These are phyloP conservation scores for Gymnoscopelus braueri DNA, from an alignment of 2,797 vertebrate species.

Conservation along the genomic window DNA sequence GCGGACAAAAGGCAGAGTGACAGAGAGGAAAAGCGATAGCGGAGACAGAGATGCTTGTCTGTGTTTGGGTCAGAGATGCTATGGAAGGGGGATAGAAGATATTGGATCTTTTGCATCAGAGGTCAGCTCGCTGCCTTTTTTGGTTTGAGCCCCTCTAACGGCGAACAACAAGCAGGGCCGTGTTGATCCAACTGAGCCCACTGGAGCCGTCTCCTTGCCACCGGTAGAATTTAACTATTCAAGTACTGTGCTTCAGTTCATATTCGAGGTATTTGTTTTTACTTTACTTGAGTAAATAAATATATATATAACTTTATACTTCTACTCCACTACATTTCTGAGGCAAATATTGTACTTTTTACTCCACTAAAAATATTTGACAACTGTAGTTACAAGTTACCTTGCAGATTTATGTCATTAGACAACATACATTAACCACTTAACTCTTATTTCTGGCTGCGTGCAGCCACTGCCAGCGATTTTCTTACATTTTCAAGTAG, in stretches of 20 bases:
- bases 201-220: conserved; percentile 56
- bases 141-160: conserved; percentile 62
- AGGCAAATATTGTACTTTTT: too few relatives aligned
- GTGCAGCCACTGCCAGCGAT: too few relatives aligned
- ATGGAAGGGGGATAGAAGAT: conserved; percentile 40
- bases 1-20: conserved; percentile 48
- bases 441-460: too few relatives aligned
- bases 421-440: too few relatives aligned
- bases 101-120: conserved; percentile 55
- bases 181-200: conserved; percentile 64
- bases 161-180: conserved; percentile 60
- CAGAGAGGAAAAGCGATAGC: conserved; percentile 11
- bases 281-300: too few relatives aligned
- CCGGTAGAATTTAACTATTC: conserved; percentile 9
- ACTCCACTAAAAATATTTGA: neutral
- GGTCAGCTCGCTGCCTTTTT: conserved; percentile 59
- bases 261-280: too few relatives aligned
- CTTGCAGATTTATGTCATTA: too few relatives aligned
- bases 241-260: too few relatives aligned
- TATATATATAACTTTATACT: too few relatives aligned
- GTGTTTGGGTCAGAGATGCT: conserved; percentile 16
- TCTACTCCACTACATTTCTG: too few relatives aligned
- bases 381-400: neutral
- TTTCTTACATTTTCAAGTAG: too few relatives aligned
- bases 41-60: conserved; percentile 34